Percentiles rank a stretch among this genome's conserved stretches.
These are phyloP conservation scores for Leptopilina drosophilae DNA, from an alignment of 2,888 invertebrate species.

Conservation along the genomic window DNA sequence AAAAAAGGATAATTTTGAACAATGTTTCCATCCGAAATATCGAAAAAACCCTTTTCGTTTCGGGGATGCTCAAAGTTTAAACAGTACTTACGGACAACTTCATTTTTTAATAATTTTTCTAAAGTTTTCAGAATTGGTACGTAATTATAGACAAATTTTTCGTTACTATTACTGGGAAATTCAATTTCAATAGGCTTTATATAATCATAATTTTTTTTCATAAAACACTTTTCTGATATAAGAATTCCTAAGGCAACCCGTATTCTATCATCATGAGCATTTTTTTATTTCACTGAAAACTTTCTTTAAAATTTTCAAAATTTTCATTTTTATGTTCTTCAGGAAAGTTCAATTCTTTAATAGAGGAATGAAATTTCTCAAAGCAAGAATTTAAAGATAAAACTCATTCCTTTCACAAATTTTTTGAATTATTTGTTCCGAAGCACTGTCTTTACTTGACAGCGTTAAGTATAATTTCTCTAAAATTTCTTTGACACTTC, in stretches of 20 bases:
- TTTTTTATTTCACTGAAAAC: neutral
- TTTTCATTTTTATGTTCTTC: neutral
- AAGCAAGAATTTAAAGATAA: too few species aligned
- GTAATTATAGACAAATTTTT: slow-evolving; percentile 6
- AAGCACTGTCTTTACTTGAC: too few species aligned
- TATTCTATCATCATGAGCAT: neutral
- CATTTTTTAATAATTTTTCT: slow-evolving; percentile 11
- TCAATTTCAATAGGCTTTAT: slow-evolving; percentile 36
- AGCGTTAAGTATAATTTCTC: too few species aligned
- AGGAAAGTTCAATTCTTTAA: neutral
- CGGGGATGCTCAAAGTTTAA: too few species aligned
- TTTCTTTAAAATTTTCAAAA: neutral
- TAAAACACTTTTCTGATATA: slow-evolving; percentile 3
- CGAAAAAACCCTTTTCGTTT: neutral
- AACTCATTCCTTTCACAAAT: too few species aligned
- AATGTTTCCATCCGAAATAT: slow-evolving; percentile 30
- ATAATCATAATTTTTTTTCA: slow-evolving; percentile 4
- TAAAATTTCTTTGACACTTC: too few species aligned
- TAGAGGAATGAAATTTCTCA: too few species aligned
- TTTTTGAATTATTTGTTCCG: too few species aligned
- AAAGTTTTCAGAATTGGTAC: slow-evolving; percentile 42
- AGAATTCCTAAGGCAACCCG: slow-evolving; percentile 18
- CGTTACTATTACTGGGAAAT: neutral
- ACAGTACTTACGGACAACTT: slow-evolving; percentile 14
- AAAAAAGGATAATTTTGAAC: slow-evolving; percentile 33